Base-by-base conservation (phyloP, 1,140 invertebrate species). In the Halesus radiatus region DNA sequence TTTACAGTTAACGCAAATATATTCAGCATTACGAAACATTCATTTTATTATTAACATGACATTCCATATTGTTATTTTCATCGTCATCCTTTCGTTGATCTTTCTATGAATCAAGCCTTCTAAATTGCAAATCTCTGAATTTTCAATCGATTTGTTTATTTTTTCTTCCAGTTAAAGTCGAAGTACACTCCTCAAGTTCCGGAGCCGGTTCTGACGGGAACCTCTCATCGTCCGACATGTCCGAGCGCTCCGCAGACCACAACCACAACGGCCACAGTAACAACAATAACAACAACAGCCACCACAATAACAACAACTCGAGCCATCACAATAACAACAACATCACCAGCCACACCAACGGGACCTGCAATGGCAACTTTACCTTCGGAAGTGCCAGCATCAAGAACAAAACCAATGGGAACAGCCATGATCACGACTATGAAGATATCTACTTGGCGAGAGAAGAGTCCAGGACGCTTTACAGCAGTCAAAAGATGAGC, bases 361-460 rank as follows among this genome's bases (percentile, higher is more conserved):
- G 56, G 13, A 3, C 58, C 53, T 72, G 68, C 68, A 72, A 72
- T 54, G 68, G 68, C 13, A 72, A 72, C 68, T 72, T 72, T 10
- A 60, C 23, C 18, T 76, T 76, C 53, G 54, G 74, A 8, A 76
- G 29, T 13, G 70, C 18, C 70, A 68, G 76, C 45, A 70, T 53
- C 62, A 84, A 84, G 20, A 83, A 81, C 82, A 86, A 86, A 78
- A 87, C 87, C 80, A 88, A 87, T 18, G 90, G 90, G 3, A 90
- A 88, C 13, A 90, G 15, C 52, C 78, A 78, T 32, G 92, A 94
- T 79, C 92, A 94, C 78, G 93, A 94, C 84, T 95, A 95, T 84
- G 94, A 95, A 86, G 94, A 95, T 78, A 94, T 95, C 56, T 94
- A 94, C 85, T 84, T 92, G 83, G 90, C 94, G 10, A 88, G 92